phyloP scores from a whole-genome alignment of 1,140 invertebrate genomes.

The Drosophila pandora region DNA sequence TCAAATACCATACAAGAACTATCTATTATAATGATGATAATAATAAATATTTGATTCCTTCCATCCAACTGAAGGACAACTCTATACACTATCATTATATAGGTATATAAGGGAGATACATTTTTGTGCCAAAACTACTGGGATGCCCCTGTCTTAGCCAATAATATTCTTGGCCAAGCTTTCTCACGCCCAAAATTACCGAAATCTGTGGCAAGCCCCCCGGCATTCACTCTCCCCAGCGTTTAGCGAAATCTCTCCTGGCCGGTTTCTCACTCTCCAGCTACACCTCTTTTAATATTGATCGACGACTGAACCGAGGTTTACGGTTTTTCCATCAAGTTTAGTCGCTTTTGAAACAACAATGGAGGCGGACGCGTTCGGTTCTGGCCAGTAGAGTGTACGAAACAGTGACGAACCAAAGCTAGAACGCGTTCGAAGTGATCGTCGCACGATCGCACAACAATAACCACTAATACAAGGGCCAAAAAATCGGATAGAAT shows the following conservation, averaged over 20 bases:
- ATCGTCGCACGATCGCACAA: conserved; percentile 37
- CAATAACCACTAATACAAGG: conserved; percentile 19
- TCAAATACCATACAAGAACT: no score
- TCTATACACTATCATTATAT: no score
- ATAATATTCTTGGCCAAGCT: neutral
- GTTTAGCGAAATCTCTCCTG: neutral
- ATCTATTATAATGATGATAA: no score
- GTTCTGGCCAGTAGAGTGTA: conserved; percentile 54
- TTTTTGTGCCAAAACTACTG: no score
- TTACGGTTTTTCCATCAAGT: conserved; percentile 59
- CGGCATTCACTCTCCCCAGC: conserved; percentile 11
- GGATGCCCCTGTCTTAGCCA: neutral
- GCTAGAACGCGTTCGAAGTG: conserved; percentile 66
- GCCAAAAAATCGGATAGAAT: conserved; percentile 20
- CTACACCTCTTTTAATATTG: conserved; percentile 45
- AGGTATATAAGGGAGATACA: no score
- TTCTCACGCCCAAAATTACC: conserved; percentile 11
- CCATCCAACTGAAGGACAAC: no score
- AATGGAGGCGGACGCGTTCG: conserved; percentile 77
- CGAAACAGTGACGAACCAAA: conserved; percentile 17
- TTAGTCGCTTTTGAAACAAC: conserved; percentile 72
- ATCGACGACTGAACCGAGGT: conserved; percentile 46
- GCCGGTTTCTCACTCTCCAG: conserved; percentile 28
- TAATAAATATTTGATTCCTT: no score
- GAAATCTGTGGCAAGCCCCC: conserved; percentile 45